Evolutionary conservation across 2,888 invertebrate genomes (phyloP).

Genomic region (Acleris sparsana): DNA sequence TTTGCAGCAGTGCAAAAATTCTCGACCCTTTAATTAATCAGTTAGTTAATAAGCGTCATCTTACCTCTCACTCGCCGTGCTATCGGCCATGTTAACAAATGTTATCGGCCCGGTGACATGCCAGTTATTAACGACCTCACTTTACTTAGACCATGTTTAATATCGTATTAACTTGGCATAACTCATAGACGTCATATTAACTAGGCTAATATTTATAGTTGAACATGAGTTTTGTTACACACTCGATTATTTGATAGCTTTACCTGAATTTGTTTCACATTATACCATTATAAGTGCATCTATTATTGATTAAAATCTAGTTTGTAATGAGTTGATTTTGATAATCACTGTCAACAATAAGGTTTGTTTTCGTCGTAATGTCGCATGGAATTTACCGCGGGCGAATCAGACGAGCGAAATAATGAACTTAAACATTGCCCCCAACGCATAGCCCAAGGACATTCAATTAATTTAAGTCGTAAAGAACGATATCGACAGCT

Average conservation of each 20-base stretch:
- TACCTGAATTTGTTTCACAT: no score
- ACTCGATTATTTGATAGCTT: no score
- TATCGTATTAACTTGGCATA: conserved; percentile 18
- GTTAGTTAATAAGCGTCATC: conserved; percentile 40
- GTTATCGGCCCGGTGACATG: conserved; percentile 60
- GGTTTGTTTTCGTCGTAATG: background rate
- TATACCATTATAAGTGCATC: no score
- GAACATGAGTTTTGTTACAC: background rate
- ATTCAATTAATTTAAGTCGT: conserved; percentile 22
- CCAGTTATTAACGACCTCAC: conserved; percentile 59
- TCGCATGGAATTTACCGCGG: background rate
- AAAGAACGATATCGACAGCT: conserved; percentile 23
- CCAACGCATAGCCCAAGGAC: conserved; percentile 1
- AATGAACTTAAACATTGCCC: background rate
- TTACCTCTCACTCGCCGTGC: conserved; percentile 40
- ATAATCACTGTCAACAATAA: background rate
- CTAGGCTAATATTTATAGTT: conserved; percentile 11
- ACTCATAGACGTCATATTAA: conserved; percentile 20
- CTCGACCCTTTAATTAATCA: conserved; percentile 6
- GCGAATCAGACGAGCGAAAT: background rate
- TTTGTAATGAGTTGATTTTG: no score
- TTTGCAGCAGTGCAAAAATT: conserved; percentile 14
- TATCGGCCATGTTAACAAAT: conserved; percentile 63
- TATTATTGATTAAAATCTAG: no score
- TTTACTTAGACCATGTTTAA: conserved; percentile 36